Percentiles rank a stretch among this genome's conserved stretches.
Evolutionary conservation across 1,140 invertebrate species (phyloP).

Genomic region (Harlomillsia oculata): DNA sequence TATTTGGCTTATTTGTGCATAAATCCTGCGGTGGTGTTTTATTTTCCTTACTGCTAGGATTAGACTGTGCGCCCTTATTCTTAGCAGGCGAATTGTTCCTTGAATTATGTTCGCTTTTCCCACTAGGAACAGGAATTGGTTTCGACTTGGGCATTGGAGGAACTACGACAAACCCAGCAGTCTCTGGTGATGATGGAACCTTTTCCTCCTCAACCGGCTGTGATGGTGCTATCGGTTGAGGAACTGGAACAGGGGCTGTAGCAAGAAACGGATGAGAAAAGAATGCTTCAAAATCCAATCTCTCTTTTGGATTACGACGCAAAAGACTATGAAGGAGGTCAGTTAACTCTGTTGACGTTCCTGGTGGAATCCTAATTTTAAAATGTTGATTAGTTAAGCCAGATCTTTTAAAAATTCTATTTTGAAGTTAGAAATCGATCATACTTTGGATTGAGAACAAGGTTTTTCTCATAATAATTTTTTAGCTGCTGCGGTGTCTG

Average conservation of each 20-base stretch:
- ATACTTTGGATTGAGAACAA: conserved; percentile 89
- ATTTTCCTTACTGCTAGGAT: conserved; percentile 8
- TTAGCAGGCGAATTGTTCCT: conserved; percentile 25
- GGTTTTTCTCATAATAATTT: conserved; percentile 92
- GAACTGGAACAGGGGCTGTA: conserved; percentile 38
- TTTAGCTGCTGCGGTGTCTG: conserved; percentile 97
- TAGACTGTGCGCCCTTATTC: conserved; percentile 11
- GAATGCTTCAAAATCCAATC: conserved; percentile 91
- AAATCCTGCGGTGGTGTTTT: conserved; percentile 6
- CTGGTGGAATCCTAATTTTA: conserved; percentile 71
- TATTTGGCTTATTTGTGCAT: conserved; percentile 12
- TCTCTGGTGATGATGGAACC: conserved; percentile 29
- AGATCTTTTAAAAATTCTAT: not conserved
- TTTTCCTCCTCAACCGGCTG: conserved; percentile 25
- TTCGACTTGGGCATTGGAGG: conserved; percentile 45
- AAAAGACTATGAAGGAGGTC: conserved; percentile 77
- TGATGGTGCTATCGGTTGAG: conserved; percentile 25
- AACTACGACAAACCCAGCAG: conserved; percentile 64
- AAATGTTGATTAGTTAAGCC: conserved; percentile 29
- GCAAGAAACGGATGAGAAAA: conserved; percentile 82
- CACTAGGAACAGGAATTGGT: conserved; percentile 34
- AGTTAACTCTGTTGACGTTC: conserved; percentile 78
- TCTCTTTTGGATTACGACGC: conserved; percentile 82
- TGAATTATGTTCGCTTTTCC: conserved; percentile 30
- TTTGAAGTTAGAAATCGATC: conserved; percentile 36